Evolutionary conservation across 2,888 invertebrate species (phyloP).

Genomic region (Trachelus tabidus): DNA sequence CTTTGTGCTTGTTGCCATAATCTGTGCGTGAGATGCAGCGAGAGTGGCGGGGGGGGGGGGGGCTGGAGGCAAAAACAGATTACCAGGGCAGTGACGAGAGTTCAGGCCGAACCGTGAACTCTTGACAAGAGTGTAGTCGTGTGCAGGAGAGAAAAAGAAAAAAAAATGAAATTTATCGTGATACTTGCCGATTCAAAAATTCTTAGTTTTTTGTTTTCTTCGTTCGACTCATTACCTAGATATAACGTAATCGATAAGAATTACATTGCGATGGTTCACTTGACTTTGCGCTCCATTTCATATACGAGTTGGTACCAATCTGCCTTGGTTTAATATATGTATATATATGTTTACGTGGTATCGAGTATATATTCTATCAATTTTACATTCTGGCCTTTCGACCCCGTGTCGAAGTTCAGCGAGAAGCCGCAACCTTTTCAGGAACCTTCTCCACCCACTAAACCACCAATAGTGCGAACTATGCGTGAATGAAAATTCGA

Average conservation of each 20-base stretch:
- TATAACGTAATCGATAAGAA: background rate
- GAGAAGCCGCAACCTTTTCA: background rate
- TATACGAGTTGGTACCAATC: background rate
- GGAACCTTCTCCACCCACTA: background rate
- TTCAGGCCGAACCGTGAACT: background rate
- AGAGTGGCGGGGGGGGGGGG: background rate
- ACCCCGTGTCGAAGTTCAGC: background rate
- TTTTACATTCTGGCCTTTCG: background rate
- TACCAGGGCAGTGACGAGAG: background rate
- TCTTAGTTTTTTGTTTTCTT: background rate
- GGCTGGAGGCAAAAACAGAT: background rate
- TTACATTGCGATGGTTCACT: background rate
- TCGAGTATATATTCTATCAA: background rate
- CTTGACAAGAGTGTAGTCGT: background rate
- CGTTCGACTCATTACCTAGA: background rate
- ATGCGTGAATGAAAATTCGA: constrained; percentile 15
- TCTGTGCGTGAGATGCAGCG: background rate
- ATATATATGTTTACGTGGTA: too few relatives aligned
- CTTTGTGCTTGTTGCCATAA: background rate
- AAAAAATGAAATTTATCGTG: background rate
- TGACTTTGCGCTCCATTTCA: background rate
- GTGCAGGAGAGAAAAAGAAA: background rate
- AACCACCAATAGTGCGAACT: background rate
- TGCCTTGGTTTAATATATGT: background rate
- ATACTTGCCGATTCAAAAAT: background rate